phyloP scores from a whole-genome alignment of 2,113 vertebrate species.

The Trogon surrucura region DNA sequence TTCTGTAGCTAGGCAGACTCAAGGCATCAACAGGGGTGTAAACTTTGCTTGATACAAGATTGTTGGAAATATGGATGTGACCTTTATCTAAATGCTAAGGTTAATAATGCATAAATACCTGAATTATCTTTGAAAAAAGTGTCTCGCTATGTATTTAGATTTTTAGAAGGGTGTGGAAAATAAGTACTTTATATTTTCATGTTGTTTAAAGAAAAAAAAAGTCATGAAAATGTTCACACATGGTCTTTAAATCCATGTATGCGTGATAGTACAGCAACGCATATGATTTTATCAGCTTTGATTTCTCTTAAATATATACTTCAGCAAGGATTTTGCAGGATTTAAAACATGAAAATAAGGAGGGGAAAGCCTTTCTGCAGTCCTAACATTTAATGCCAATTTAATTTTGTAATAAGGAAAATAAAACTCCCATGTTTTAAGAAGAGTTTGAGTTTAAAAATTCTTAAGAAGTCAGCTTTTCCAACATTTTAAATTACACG shows the following conservation, averaged over 20 bases:
- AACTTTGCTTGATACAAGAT: neutral
- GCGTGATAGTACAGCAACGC: neutral
- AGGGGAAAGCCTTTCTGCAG: neutral
- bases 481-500: neutral
- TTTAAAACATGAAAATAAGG: neutral
- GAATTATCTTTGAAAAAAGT: neutral
- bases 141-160: neutral
- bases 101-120: neutral
- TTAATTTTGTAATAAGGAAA: neutral
- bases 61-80: neutral
- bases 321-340: neutral
- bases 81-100: neutral
- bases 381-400: neutral
- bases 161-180: slow-evolving; percentile 1
- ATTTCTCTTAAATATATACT: neutral
- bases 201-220: neutral
- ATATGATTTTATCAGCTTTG: neutral
- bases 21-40: neutral
- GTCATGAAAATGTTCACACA: neutral
- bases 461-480: neutral
- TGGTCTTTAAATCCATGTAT: neutral
- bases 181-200: neutral
- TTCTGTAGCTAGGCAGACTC: neutral
- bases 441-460: neutral
- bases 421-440: neutral